Base-by-base conservation (phyloP, 2,797 vertebrate species). In the Saxicola maurus region DNA sequence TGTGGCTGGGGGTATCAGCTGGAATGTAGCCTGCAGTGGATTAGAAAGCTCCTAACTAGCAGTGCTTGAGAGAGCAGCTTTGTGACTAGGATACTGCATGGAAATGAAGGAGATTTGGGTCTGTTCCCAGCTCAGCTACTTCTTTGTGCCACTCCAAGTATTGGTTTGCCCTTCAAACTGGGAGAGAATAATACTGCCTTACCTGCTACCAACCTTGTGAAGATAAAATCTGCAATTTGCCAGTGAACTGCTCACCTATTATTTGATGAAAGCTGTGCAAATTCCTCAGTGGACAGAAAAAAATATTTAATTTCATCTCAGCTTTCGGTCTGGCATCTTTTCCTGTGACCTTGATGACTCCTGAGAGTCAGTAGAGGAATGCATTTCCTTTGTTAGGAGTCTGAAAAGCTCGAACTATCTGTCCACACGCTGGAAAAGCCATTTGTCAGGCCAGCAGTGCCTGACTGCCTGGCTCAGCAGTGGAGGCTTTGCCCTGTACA, bases 261-360 rank as follows among this genome's bases (percentile, higher is more conserved):
- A 65, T 48, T 78, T 67, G 59, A 62, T 13, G 42, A 86, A 52
- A 89, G 40, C 53, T 31, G 21, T 0, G 3, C 64, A 62, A 55
- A 82, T 81, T 90, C 69, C 82, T 91, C 1, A 0, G 43, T 17
- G 40, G 59, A 52, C 46, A 72, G 84, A 73, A 92, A 90, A 88
- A 79, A 66, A 21, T 37, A 68, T 35, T 83, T 81, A 14, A 87
- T 92, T 95, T 95, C 82, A 81, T 87, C 87, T 87, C 67, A 30
- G 56, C n/a, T 94, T 93, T 91, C 33, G 0, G 31, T 76, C 74
- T 91, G 89, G 74, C 60, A 71, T 92, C 89, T 94, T 92, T 94
- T 94, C 87, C 85, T 89, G 95, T 90, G 87, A 94, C 94, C 92
- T 92, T 92, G 89, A 86, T 93, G 92, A 69, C 93, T 93, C 76